These are phyloP conservation scores for Stenopsyche tienmushanensis DNA, from an alignment of 1,140 invertebrate genomes.

Conservation along the genomic window DNA sequence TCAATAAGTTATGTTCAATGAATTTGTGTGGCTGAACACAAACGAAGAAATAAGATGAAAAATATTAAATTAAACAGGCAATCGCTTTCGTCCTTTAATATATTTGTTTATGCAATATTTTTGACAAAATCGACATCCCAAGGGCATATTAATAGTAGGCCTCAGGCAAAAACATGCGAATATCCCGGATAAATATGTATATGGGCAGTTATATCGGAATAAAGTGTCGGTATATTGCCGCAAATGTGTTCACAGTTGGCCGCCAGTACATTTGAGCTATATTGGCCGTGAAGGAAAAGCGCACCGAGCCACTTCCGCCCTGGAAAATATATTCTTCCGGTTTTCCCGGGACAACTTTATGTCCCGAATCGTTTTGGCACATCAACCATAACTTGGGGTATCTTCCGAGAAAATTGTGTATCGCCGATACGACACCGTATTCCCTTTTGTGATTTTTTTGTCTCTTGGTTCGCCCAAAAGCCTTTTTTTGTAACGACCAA, in stretches of 20 bases:
- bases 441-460: too few relatives aligned
- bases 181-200: neutral
- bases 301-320: constrained; percentile 8
- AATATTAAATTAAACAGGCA: too few relatives aligned
- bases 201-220: neutral
- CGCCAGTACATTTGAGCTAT: constrained; percentile 4
- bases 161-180: neutral
- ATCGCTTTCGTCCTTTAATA: too few relatives aligned
- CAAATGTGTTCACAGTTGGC: constrained; percentile 25
- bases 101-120: too few relatives aligned
- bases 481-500: too few relatives aligned
- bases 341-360: constrained; percentile 13
- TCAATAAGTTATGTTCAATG: too few relatives aligned
- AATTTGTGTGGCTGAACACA: too few relatives aligned
- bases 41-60: neutral
- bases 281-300: constrained; percentile 27
- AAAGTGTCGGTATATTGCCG: constrained; percentile 27
- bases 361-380: neutral
- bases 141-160: too few relatives aligned
- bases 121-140: too few relatives aligned
- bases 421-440: neutral
- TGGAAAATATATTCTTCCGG: constrained; percentile 9
- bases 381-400: too few relatives aligned
- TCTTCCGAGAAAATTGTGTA: too few relatives aligned
- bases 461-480: too few relatives aligned